Conservation (phyloP, 1,140 invertebrate genomes). For the Neuroterus valhalla region DNA sequence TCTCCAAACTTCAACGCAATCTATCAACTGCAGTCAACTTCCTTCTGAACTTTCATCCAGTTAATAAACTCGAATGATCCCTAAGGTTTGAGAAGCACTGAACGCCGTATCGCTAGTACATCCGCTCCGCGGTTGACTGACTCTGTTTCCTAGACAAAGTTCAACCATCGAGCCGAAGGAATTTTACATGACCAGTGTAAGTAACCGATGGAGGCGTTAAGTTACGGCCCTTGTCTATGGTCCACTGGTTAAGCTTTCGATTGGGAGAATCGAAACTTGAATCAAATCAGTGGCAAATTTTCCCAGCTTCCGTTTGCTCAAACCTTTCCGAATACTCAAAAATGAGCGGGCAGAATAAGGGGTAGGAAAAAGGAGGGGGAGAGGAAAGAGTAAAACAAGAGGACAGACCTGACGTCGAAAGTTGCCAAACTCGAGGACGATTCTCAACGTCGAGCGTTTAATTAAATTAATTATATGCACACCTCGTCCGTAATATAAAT, state of each 20-base stretch:
- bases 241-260: no score
- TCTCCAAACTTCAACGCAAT: no score
- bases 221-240: neutral
- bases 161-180: neutral
- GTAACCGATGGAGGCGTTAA: neutral
- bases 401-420: constrained; percentile 59
- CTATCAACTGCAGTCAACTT: no score
- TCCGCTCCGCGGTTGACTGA: constrained; percentile 13
- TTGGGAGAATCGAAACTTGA: no score
- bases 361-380: constrained; percentile 10
- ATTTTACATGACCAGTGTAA: constrained; percentile 3
- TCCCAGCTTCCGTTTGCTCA: neutral
- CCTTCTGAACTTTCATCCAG: no score
- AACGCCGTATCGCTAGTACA: neutral
- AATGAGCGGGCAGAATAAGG: neutral
- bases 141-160: constrained; percentile 12
- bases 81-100: neutral
- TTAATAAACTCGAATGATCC: neutral
- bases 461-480: constrained; percentile 76
- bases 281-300: no score
- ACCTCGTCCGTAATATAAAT: constrained; percentile 72
- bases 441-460: constrained; percentile 72
- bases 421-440: constrained; percentile 73
- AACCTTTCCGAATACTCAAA: neutral
- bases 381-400: constrained; percentile 19